Evolutionary conservation across 2,888 invertebrate species (phyloP), one percentile per base, ranked within the genome.

Genomic region (Drosophila atroscutellata): DNA sequence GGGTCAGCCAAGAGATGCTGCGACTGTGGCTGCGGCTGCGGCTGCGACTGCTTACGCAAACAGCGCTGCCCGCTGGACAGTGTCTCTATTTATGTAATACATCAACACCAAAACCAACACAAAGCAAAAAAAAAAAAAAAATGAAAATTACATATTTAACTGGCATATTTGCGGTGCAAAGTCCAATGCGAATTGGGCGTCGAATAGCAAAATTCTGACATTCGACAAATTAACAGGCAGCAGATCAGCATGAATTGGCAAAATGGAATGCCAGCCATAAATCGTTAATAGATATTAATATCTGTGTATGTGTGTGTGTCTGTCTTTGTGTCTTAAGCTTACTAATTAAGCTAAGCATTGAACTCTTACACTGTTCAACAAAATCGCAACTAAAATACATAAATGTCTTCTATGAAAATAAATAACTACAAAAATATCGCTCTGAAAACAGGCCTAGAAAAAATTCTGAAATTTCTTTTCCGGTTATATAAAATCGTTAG

Each of bases 211-310:
- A 62, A 75, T 89, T 85, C 84, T 85, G 81, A 60, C 50, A 65
- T 56, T 75, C 36, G 52, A 37, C 56, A 64, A 50, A 71, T 52
- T 49, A 63, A 55, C 56, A 64, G 37, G 60, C 77, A 77, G 50
- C 63, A 70, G 15, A 11, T 88, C 84, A 84, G 50, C 87, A 81
- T 85, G 84, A 85, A 50, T 72, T 47, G 66, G 63, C 85, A 74
- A 50, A 74, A 39, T 24, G 39, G 13, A 47, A 59, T 54, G 66
- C 50, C 75, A 70, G 26, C 30, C 30, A 36, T 49, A 11, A 32
- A 45, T 45, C 24, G 18, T 34, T 26, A 47, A 32, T 32, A 52
- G 15, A 37, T 45, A 32, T 7, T 1, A 45, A 32, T 24, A 30
- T 50, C 45, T 30, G 39, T 32, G 28, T 36, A 13, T 39, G 28